These are phyloP conservation scores for Hylaeus volcanicus DNA, from an alignment of 1,140 invertebrate genomes.

Conservation along the genomic window DNA sequence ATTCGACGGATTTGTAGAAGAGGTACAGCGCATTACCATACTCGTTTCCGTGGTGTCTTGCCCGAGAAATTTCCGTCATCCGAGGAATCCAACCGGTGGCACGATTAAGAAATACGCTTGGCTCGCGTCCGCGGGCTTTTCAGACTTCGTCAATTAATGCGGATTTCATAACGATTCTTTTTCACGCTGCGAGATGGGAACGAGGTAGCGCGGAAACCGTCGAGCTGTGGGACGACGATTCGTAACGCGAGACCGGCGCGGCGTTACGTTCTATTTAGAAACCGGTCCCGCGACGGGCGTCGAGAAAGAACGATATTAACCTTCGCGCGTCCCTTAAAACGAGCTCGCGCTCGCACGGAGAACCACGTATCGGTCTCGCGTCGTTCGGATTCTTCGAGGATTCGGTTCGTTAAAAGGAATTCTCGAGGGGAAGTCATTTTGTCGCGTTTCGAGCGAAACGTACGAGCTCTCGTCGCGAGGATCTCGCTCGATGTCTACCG, in stretches of 20 bases:
- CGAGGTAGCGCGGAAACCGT: conserved; percentile 1
- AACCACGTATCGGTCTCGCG: conserved; percentile 6
- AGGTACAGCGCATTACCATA: conserved; percentile 9
- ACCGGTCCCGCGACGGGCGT: conserved; percentile 42
- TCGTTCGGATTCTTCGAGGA: conserved; percentile 27
- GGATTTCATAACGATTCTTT: conserved; percentile 43
- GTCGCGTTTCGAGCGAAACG: conserved; percentile 21
- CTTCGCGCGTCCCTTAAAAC: conserved; percentile 18
- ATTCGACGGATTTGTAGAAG: background rate
- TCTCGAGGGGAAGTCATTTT: conserved; percentile 10
- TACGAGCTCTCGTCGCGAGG: background rate
- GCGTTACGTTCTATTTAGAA: conserved; percentile 50
- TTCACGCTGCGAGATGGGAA: conserved; percentile 11
- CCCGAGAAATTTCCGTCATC: conserved; percentile 7
- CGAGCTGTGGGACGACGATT: conserved; percentile 29
- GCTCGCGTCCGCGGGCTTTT: background rate
- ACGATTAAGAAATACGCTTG: conserved; percentile 35
- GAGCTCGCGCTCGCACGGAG: background rate
- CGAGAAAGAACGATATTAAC: conserved; percentile 54
- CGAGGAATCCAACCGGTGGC: conserved; percentile 15
- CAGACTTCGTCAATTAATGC: conserved; percentile 33
- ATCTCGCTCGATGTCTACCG: background rate
- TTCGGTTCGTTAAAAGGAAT: conserved; percentile 32
- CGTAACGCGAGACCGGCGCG: conserved; percentile 11
- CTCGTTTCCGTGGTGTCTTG: background rate